Evolutionary conservation across 2,888 invertebrate genomes (phyloP).

Genomic region (Endotricha flammealis): DNA sequence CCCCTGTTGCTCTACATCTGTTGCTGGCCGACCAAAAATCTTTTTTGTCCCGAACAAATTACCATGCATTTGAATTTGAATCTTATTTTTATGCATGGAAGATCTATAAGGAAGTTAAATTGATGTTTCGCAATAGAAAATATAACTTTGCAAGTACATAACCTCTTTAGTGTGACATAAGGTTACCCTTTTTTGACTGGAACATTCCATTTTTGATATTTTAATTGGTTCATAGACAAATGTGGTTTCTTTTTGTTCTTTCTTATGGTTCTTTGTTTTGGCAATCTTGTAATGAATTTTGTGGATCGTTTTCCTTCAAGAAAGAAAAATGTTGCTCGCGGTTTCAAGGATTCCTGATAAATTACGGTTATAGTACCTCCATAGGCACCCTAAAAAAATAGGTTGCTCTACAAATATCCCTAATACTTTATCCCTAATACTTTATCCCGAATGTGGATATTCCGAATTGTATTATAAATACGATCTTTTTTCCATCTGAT

Average conservation of each 20-base stretch:
- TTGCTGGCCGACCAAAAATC: slow-evolving; percentile 36
- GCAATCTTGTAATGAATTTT: neutral
- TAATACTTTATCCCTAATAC: too few species aligned
- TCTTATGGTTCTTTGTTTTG: slow-evolving; percentile 7
- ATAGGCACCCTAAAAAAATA: too few species aligned
- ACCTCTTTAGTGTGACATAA: slow-evolving; percentile 23
- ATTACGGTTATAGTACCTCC: too few species aligned
- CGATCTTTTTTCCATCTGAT: too few species aligned
- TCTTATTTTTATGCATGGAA: slow-evolving; percentile 31
- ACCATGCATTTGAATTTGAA: slow-evolving; percentile 44
- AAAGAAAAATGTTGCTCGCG: too few species aligned
- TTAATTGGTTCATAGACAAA: slow-evolving; percentile 9
- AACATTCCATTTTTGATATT: slow-evolving; percentile 25
- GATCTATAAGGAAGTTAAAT: slow-evolving; percentile 3
- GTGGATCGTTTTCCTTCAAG: too few species aligned
- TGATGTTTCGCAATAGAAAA: slow-evolving; percentile 1
- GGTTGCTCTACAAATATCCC: too few species aligned
- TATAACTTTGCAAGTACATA: slow-evolving; percentile 11
- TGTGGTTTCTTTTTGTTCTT: slow-evolving; percentile 6
- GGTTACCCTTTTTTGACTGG: slow-evolving; percentile 26
- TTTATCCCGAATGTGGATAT: too few species aligned
- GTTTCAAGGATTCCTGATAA: too few species aligned
- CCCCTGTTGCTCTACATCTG: slow-evolving; percentile 45
- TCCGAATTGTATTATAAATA: too few species aligned
- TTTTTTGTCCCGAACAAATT: slow-evolving; percentile 31